A percentile compares a stretch with the other conserved stretches of the same genome.
These are phyloP conservation scores for Philereme vetulata DNA, from an alignment of 2,888 invertebrate genomes.

Conservation along the genomic window DNA sequence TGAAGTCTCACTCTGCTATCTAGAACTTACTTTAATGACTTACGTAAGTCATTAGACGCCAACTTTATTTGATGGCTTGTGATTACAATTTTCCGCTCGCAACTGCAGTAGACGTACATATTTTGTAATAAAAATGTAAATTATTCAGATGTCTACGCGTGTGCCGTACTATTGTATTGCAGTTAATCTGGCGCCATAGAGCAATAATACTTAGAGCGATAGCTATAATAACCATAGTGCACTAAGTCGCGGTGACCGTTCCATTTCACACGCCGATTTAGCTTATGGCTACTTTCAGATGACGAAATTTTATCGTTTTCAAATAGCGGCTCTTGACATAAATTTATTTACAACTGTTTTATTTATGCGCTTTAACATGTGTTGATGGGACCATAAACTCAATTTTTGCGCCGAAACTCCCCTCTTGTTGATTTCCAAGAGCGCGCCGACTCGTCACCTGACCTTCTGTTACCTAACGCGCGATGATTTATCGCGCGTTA, in stretches of 20 bases:
- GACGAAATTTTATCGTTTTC: too few relatives aligned
- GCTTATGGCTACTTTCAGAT: conserved; percentile 28
- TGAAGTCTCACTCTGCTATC: not conserved
- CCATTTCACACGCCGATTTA: conserved; percentile 70
- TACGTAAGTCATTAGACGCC: not conserved
- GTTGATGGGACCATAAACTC: too few relatives aligned
- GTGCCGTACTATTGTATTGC: conserved; percentile 25
- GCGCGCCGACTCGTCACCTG: too few relatives aligned
- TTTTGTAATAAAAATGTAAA: conserved; percentile 30
- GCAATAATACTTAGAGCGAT: conserved; percentile 25
- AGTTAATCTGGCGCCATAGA: conserved; percentile 27
- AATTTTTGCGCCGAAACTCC: too few relatives aligned
- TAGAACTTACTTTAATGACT: too few relatives aligned
- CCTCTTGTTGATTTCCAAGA: too few relatives aligned
- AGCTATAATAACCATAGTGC: conserved; percentile 27
- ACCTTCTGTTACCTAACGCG: too few relatives aligned
- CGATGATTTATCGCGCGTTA: too few relatives aligned
- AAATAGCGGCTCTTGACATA: too few relatives aligned
- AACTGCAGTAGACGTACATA: conserved; percentile 21
- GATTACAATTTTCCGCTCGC: conserved; percentile 17
- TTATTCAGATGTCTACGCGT: conserved; percentile 25
- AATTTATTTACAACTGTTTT: too few relatives aligned
- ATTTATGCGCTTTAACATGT: too few relatives aligned
- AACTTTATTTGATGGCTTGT: conserved; percentile 1
- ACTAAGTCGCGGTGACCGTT: conserved; percentile 46